Base-by-base conservation (phyloP, 1,140 invertebrate species). In the Cydia splendana region DNA sequence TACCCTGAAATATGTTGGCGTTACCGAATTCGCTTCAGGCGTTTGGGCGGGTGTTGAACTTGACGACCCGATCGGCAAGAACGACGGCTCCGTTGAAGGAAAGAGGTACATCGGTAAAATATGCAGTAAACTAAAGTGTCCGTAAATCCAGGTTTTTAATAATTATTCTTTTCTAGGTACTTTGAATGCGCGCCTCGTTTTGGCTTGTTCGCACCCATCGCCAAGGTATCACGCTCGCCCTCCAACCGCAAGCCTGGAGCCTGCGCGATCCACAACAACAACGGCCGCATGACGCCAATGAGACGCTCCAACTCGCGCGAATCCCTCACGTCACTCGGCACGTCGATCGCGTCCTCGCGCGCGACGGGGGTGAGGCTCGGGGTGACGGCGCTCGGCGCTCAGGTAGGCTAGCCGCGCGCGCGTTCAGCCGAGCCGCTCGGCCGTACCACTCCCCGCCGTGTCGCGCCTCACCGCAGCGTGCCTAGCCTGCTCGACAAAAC, bases 11-110 rank as follows among this genome's bases (percentile, higher is more conserved):
- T 99, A 96, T 88, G 94, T 98, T 75, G 98, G 98, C 15, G 91
- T 94, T 24, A 97, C 98, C 53, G 96, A 98, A 78, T 99, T 99
- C 92, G 98, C 98, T 10, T 87, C 95, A 24, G 98, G 98, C 18
- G 95, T 98, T 82, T 99, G 98, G 98, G 98, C 97, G 77, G 98
- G 98, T 15, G 96, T 99, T 28, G 98, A 99, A 93, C 94, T 99
- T 78, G 98, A 99, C 88, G 98, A 99, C 77, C 96, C 98, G 0
- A 93, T 96, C 76, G 98, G 98, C 51, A 99, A 99, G 93, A 99
- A 99, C 94, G 98, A 99, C 93, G 98, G 98, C 65, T 96, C 97
- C 62, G 98, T 99, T 57, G 97, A 96, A 81, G 98, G 96, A 65
- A 96, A 95, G 88, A 96, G 96, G 96, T 97, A 83, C 12, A 13